Evolutionary conservation across 2,888 invertebrate genomes (phyloP), one percentile per base, ranked within the genome.

Genomic region (Sarcophaga carnaria): DNA sequence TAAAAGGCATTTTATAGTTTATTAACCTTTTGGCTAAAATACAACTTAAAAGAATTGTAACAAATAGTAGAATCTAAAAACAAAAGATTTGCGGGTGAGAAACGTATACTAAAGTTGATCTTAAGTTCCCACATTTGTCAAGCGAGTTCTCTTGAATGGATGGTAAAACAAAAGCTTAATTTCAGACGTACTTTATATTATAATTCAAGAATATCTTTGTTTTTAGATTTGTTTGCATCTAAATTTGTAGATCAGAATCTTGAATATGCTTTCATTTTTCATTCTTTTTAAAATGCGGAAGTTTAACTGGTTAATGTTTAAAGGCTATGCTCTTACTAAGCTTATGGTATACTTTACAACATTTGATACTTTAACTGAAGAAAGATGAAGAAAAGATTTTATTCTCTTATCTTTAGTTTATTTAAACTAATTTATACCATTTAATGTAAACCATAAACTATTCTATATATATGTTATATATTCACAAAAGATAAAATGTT

Each of bases 121-220:
- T 80, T 10, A 72, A 49, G 47, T 85, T 85, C 82, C 54, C 85
- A 82, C 79, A 82, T 79, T 70, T 79, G 54, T 79, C 59, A 64
- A 54, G 17, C 63, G 37, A 37, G 37, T 37, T 37, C 37, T 75
- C 37, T 75, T 47, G 54, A 71, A 27, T 45, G 8, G 10, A 54
- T 20, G 6, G 25, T 4, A 70, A 25, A 62, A 82, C 78, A 79
- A 82, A 79, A 66, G 66, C 66, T 54, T 20, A 86, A 67, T 72
- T 71, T 45, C 70, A 64, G 71, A 54, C 5, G 49, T 45, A 54
- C 75, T 78, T 77, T 75, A 75, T 64, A 70, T 49, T 27, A 79
- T 63, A 54, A 63, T n/a, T 83, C 69, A 60, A 79, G 45, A 83
- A 70, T n/a, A 45, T 69, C 22, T 74, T 67, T 0, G 54, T 54